Conservation (phyloP, 1,140 invertebrate genomes). For the Rhyzopertha dominica region DNA sequence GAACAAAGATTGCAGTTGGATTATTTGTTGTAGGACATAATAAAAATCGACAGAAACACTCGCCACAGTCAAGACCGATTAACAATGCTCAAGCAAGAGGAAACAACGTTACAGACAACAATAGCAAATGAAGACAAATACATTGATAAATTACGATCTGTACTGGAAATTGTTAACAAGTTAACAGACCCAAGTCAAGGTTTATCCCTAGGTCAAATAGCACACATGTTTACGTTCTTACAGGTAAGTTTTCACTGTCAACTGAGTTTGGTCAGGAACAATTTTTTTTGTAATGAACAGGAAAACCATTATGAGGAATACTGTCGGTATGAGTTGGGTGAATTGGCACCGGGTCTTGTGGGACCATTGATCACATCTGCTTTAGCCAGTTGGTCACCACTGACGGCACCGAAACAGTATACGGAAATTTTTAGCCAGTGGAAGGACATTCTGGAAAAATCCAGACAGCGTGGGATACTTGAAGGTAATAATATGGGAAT, state of each 20-base stretch:
- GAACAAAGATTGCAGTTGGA: constrained; percentile 16
- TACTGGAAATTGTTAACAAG: constrained; percentile 65
- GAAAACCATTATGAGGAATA: constrained; percentile 55
- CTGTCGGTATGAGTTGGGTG: constrained; percentile 55
- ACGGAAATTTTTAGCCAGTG: constrained; percentile 67
- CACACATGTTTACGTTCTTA: constrained; percentile 67
- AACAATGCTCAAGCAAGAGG: constrained; percentile 73
- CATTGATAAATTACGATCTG: constrained; percentile 67
- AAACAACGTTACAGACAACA: constrained; percentile 64
- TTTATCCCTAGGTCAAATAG: constrained; percentile 67
- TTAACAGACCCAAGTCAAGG: constrained; percentile 55
- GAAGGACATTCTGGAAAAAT: constrained; percentile 58
- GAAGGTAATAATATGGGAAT: constrained; percentile 52
- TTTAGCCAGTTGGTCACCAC: constrained; percentile 68
- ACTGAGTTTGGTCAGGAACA: too few species aligned
- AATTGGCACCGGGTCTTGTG: constrained; percentile 61
- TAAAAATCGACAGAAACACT: constrained; percentile 77
- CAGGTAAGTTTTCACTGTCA: constrained; percentile 49
- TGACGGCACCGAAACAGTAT: constrained; percentile 59
- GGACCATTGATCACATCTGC: constrained; percentile 62
- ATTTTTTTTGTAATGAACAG: constrained; percentile 35
- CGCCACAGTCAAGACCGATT: constrained; percentile 72
- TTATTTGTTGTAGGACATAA: constrained; percentile 73
- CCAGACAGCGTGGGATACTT: constrained; percentile 38
- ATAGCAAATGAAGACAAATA: constrained; percentile 69